Evolutionary conservation across 2,888 invertebrate species (phyloP), one percentile per base, ranked within the genome.

Genomic region (Tenthredo distinguenda): DNA sequence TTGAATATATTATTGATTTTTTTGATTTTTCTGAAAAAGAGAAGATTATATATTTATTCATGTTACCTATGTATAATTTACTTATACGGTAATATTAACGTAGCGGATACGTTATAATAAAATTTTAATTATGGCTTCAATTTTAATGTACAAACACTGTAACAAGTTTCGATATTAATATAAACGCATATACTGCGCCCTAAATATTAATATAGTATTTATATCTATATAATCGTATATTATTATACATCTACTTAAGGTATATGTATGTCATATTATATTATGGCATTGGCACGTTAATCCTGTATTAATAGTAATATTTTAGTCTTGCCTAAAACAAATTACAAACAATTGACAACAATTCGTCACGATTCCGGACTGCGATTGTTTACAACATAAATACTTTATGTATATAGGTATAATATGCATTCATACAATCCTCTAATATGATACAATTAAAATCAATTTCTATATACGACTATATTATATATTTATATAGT

Each of bases 271-370:
- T 47, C 65, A 85, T 40, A 26, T 79, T 31, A 81, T 83, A 72
- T 72, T 81, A 85, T 84, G 71, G 34, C 79, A 86, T 86, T 86
- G 87, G 85, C 86, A 77, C 82, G 84, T 83, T 85, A 34, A 74
- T 87, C 85, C 86, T 86, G 85, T 86, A 85, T 85, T 87, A 65
- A 43, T 43, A 62, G 37, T 79, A 47, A 47, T 47, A 85, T 84
- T 65, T 7, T 79, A 84, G 43, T 84, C 62, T 72, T 76, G 84
- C 74, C 55, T 84, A 76, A 34, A 84, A 84, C 47, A 15, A 40
- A 76, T 40, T 77, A 87, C 84, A 86, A 88, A 90, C 88, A 88
- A 90, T 88, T 89, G 88, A 89, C 88, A 89, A 89, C 86, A 89
- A 87, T 62, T n/a, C 6, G n/a, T 12, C 10, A 40, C n/a, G 40